Percentiles rank a stretch among this genome's conserved stretches.
These are phyloP conservation scores for Battus philenor DNA, from an alignment of 1,140 invertebrate species.

Conservation along the genomic window DNA sequence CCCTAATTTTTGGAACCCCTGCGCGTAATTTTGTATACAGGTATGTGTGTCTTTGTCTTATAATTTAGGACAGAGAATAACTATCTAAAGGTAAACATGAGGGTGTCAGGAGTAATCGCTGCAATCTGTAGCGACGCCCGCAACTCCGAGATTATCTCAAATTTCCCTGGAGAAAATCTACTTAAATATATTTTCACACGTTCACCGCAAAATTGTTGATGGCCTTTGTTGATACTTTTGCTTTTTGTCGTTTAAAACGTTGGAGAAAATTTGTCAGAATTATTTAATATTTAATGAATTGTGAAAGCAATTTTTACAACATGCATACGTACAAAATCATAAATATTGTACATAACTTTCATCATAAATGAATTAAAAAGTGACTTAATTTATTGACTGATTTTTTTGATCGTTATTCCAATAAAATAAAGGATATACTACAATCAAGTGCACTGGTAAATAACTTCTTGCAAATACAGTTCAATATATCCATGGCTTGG, in stretches of 20 bases:
- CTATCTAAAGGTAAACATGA: conserved; percentile 49
- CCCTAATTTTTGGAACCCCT: conserved; percentile 37
- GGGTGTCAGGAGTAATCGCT: conserved; percentile 51
- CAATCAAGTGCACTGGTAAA: too few species aligned
- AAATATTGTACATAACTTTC: too few species aligned
- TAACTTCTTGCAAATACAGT: too few species aligned
- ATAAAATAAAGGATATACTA: too few species aligned
- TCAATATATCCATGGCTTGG: too few species aligned
- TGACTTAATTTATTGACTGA: too few species aligned
- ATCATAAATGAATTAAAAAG: too few species aligned
- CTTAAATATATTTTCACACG: conserved; percentile 26
- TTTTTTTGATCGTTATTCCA: too few species aligned
- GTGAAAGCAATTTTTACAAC: too few species aligned
- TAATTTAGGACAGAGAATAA: conserved; percentile 42
- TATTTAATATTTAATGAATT: too few species aligned
- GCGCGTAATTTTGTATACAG: conserved; percentile 28
- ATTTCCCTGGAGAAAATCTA: conserved; percentile 45
- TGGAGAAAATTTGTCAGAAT: too few species aligned
- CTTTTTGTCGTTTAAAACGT: neutral
- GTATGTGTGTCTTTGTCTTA: conserved; percentile 37
- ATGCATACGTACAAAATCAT: too few species aligned
- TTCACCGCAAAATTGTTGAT: conserved; percentile 18
- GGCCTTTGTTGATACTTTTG: conserved; percentile 11
- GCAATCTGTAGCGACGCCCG: conserved; percentile 40
- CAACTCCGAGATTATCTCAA: conserved; percentile 32